These are phyloP conservation scores for Schizaphis graminum DNA, from an alignment of 2,888 invertebrate species.

Conservation along the genomic window DNA sequence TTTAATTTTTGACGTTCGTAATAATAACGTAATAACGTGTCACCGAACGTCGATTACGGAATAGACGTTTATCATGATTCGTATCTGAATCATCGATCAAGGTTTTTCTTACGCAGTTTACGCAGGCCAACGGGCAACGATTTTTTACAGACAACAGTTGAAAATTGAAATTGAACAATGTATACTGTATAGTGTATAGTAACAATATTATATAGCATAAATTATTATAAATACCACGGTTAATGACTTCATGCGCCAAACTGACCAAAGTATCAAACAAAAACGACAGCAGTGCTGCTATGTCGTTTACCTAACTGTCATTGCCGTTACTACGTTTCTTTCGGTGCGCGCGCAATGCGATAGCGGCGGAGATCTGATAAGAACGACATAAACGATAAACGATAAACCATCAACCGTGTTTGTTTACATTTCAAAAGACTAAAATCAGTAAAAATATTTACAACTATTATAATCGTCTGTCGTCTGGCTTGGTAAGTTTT, in stretches of 20 bases:
- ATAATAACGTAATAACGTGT: neutral
- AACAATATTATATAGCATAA: neutral
- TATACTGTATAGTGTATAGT: too few relatives aligned
- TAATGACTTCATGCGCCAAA: neutral
- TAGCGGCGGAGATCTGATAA: neutral
- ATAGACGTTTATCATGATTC: neutral
- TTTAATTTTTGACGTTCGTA: neutral
- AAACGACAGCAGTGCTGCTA: neutral
- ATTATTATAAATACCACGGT: neutral
- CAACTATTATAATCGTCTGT: neutral
- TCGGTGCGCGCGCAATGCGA: neutral
- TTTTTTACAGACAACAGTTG: neutral
- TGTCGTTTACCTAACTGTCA: neutral
- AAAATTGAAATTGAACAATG: neutral
- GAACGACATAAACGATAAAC: neutral
- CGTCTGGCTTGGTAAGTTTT: conserved; percentile 56
- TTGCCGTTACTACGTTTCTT: conserved; percentile 13
- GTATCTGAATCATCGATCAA: neutral
- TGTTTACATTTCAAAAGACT: conserved; percentile 40
- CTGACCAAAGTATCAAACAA: too few relatives aligned
- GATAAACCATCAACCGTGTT: neutral
- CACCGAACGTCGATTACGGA: neutral
- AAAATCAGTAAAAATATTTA: neutral
- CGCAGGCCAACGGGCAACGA: neutral
- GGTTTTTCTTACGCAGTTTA: neutral